phyloP scores from a whole-genome alignment of 2,888 invertebrate species.

The Therioaphis trifolii region DNA sequence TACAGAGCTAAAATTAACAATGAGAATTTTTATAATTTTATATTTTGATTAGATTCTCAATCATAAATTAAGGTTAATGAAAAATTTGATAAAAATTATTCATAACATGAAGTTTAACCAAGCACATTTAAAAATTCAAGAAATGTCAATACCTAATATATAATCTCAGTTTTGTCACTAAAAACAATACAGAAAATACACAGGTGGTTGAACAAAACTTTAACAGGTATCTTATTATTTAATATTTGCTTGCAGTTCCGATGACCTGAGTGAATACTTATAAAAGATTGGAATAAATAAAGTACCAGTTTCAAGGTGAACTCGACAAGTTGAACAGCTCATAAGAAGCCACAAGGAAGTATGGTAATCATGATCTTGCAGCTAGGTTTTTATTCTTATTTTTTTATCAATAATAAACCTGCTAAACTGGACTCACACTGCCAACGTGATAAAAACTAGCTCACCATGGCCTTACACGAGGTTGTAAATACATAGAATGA shows the following conservation, averaged over 20 bases:
- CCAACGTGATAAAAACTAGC: constrained; percentile 42
- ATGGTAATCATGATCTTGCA: constrained; percentile 36
- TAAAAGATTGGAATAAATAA: constrained; percentile 32
- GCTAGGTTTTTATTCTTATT: constrained; percentile 31
- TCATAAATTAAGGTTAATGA: no score
- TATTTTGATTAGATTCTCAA: no score
- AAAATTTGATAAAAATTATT: no score
- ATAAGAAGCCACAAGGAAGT: constrained; percentile 51
- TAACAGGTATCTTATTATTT: neutral
- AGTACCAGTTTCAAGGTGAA: constrained; percentile 56
- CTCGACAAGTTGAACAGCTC: constrained; percentile 41
- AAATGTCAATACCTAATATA: no score
- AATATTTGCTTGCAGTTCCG: constrained; percentile 34
- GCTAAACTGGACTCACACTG: constrained; percentile 51
- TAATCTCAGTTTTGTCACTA: no score
- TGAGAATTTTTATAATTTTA: no score
- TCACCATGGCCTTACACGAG: constrained; percentile 52
- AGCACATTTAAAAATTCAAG: no score
- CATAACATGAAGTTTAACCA: no score
- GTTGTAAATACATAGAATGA: constrained; percentile 18
- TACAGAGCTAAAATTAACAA: no score
- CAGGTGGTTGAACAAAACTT: no score
- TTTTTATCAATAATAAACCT: constrained; percentile 49
- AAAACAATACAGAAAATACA: no score
- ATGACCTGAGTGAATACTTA: constrained; percentile 24